phyloP scores from a whole-genome alignment of 2,113 vertebrate species.

The Perccottus glenii region DNA sequence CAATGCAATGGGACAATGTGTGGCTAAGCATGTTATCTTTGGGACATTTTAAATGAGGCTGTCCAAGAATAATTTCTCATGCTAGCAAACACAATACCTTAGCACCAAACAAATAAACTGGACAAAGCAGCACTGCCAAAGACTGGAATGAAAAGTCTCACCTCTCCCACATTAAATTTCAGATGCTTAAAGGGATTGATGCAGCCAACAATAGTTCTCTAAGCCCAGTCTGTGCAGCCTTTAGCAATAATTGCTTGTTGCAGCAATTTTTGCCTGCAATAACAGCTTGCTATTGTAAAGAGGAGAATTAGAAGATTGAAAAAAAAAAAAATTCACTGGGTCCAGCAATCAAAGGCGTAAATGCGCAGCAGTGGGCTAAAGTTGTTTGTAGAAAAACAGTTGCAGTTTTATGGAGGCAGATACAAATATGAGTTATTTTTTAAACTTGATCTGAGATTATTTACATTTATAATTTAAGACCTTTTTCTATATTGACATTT shows the following conservation, averaged over 20 bases:
- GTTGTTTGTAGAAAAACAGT: conserved; percentile 22
- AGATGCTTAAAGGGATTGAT: conserved; percentile 63
- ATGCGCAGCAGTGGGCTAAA: conserved; percentile 37
- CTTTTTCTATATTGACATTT: no score
- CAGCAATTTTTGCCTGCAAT: conserved; percentile 60
- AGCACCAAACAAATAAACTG: conserved; percentile 50
- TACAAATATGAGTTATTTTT: conserved; percentile 40
- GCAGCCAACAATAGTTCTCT: conserved; percentile 67
- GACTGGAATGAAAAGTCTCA: conserved; percentile 60
- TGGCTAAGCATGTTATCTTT: conserved; percentile 48
- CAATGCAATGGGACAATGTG: conserved; percentile 38
- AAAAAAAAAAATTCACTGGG: conserved; percentile 60
- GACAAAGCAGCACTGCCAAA: conserved; percentile 52
- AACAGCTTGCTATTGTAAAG: conserved; percentile 59
- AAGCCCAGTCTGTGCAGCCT: conserved; percentile 51
- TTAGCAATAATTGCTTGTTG: conserved; percentile 73
- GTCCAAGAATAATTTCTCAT: conserved; percentile 56
- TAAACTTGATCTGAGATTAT: conserved; percentile 5
- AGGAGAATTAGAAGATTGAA: conserved; percentile 65
- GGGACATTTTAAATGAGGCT: conserved; percentile 49
- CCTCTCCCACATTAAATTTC: conserved; percentile 66
- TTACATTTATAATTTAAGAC: no score
- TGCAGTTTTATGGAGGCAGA: conserved; percentile 11
- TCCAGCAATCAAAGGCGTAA: conserved; percentile 44
- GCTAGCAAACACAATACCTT: conserved; percentile 52